Evolutionary conservation across 2,113 vertebrate genomes (phyloP), one percentile per base, ranked within the genome.

Genomic region (Ranitomeya variabilis): DNA sequence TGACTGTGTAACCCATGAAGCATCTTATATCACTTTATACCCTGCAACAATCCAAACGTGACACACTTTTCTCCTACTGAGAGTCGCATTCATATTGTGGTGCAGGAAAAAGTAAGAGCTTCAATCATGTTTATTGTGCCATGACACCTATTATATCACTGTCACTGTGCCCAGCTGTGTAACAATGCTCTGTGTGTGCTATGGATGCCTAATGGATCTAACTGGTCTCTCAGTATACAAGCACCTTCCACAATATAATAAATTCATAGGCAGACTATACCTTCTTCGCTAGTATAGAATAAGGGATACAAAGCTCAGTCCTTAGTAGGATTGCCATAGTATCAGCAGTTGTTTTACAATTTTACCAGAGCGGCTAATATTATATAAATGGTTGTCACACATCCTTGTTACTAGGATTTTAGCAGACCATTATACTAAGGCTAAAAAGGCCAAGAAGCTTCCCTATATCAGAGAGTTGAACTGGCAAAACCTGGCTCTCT

Each of bases 81-180:
- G 86, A 82, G 59, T 16, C 45, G 66, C 54, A 73, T 82, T 87
- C 79, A 45, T 74, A 87, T 69, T n/a, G n/a, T 73, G 52, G 67
- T 31, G n/a, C 23, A 60, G 54, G 31, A 57, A 87, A 52, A 74
- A 82, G 55, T 82, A 18, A 81, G 78, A 71, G 16, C 79, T 74
- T 82, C 86, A 69, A 87, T 87, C 86, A 82, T 87, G 86, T 74
- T 82, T 74, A 87, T 66, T 62, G 66, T 74, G 54, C 66, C 86
- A 74, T 87, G 79, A 87, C 79, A 87, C 55, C 71, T 21, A 69
- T 73, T 74, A 82, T 69, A 87, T 87, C 66, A 82, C 69, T 81
- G 79, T 69, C 79, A 74, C 66, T 59, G 55, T 57, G 21, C 71
- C 54, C 31, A 81, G 55, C 86, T 62, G 51, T 81, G n/a, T 52